Evolutionary conservation across 2,888 invertebrate genomes (phyloP).

Genomic region (Nemotelus pantherinus): DNA sequence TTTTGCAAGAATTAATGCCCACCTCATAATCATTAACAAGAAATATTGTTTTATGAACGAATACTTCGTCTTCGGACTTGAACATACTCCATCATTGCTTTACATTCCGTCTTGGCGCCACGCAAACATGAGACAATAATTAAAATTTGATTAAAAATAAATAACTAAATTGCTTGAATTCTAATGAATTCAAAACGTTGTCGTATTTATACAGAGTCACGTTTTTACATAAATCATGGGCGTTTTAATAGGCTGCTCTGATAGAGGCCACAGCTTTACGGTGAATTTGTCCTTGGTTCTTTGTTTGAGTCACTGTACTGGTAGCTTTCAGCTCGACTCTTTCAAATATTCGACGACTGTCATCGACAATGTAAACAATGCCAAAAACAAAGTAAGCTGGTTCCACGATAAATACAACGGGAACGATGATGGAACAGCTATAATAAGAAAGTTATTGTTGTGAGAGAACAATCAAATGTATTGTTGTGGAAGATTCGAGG

Average conservation of each 20-base stretch:
- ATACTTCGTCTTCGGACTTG: background rate
- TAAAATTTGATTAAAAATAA: background rate
- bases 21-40: background rate
- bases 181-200: background rate
- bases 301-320: too few species aligned
- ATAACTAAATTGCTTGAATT: background rate
- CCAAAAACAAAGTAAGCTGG: too few species aligned
- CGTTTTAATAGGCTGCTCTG: background rate
- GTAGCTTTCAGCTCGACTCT: too few species aligned
- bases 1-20: background rate
- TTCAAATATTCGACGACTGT: too few species aligned
- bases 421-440: background rate
- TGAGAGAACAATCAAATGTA: background rate
- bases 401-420: background rate
- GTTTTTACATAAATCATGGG: background rate
- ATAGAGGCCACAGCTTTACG: background rate
- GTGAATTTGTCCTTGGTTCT: too few species aligned
- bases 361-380: too few species aligned
- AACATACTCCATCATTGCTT: background rate
- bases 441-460: background rate
- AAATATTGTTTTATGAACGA: background rate
- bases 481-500: background rate
- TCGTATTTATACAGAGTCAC: background rate
- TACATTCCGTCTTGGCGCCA: background rate
- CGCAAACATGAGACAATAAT: background rate